phyloP scores from a whole-genome alignment of 2,888 invertebrate species.

The Pristionchus entomophagus region DNA sequence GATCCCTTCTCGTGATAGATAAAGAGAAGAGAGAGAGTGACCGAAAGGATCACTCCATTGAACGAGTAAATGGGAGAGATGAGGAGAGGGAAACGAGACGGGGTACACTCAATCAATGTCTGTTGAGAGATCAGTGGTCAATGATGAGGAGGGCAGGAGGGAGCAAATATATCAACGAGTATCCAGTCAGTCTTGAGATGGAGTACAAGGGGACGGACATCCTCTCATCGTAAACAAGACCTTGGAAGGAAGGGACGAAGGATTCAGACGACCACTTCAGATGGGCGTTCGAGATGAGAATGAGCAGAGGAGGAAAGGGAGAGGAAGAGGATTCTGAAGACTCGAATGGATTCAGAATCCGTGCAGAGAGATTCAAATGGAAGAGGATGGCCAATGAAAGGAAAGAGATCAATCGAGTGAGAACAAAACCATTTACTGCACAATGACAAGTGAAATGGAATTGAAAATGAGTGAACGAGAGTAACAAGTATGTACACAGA shows the following conservation, averaged over 20 bases:
- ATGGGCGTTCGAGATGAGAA: not conserved
- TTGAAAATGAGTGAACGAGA: not conserved
- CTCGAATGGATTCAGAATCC: not conserved
- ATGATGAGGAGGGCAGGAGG: not conserved
- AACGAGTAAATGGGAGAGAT: conserved; percentile 18
- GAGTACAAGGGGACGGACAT: not conserved
- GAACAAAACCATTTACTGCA: not conserved
- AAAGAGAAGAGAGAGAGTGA: not conserved
- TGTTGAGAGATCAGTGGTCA: not conserved
- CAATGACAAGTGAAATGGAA: not conserved
- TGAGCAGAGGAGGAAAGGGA: not conserved
- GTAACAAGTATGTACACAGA: too few relatives aligned
- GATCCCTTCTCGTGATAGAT: conserved; percentile 21
- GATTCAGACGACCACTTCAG: conserved; percentile 30
- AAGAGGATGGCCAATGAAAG: not conserved
- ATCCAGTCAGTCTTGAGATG: not conserved
- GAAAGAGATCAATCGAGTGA: not conserved
- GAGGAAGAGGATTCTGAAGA: conserved; percentile 27
- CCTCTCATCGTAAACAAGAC: not conserved
- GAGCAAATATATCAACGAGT: not conserved
- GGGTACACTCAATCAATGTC: not conserved
- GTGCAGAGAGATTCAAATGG: conserved; percentile 25
- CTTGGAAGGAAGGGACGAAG: conserved; percentile 13
- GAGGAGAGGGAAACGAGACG: not conserved
- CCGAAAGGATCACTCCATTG: conserved; percentile 21